Percentiles rank a stretch among this genome's conserved stretches.
Conservation (phyloP, 2,797 vertebrate genomes). For the Perdix hodgsoniae region DNA sequence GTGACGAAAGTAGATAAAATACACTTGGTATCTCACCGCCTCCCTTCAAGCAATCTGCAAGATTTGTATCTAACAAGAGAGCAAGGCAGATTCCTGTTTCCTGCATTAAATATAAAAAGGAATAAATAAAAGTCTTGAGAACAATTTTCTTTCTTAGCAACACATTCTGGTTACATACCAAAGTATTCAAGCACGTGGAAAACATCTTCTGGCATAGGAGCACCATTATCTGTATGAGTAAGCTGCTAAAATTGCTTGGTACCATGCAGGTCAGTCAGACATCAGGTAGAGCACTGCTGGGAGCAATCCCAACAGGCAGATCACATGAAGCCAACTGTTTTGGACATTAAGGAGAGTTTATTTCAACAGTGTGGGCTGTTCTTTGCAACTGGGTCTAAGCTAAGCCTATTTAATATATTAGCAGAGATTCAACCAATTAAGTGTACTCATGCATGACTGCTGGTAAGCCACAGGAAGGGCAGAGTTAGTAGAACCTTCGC, state of each 20-base stretch:
- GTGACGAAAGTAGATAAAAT: background rate
- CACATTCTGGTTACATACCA: background rate
- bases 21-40: background rate
- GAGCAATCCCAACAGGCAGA: background rate
- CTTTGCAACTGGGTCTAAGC: background rate
- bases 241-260: background rate
- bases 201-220: background rate
- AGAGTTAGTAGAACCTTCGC: background rate
- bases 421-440: background rate
- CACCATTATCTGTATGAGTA: background rate
- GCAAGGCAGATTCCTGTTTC: background rate
- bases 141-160: background rate
- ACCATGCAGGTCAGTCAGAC: background rate
- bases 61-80: background rate
- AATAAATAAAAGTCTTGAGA: background rate
- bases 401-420: background rate
- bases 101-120: background rate
- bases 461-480: background rate
- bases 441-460: background rate
- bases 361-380: background rate
- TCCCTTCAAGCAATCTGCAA: background rate
- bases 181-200: background rate
- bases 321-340: background rate
- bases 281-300: fast-evolving
- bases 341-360: background rate